Percentiles rank a stretch among this genome's conserved stretches.
phyloP scores from a whole-genome alignment of 2,113 vertebrate genomes.

The Anoura caudifer region DNA sequence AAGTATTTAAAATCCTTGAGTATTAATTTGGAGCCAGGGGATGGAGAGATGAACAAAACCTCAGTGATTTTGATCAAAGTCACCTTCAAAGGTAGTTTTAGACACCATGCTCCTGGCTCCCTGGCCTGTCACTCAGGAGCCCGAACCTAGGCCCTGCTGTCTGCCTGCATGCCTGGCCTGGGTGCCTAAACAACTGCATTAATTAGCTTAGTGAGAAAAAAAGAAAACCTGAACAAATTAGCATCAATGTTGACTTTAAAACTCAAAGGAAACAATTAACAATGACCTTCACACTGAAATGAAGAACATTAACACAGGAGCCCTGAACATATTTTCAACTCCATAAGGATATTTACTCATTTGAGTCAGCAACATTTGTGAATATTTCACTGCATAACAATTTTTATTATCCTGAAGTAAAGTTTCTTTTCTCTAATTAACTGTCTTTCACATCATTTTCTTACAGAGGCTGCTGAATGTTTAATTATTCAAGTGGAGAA shows the following conservation, averaged over 20 bases:
- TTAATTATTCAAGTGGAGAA: constrained; percentile 23
- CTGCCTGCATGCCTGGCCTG: background rate
- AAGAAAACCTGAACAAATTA: background rate
- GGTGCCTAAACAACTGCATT: background rate
- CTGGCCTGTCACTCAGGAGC: no score
- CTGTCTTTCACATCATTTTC: background rate
- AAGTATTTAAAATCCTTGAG: background rate
- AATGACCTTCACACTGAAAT: constrained; percentile 11
- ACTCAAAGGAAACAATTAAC: constrained; percentile 45
- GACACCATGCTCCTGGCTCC: background rate
- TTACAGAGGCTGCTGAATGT: constrained; percentile 8
- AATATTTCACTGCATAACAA: background rate
- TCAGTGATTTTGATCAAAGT: background rate
- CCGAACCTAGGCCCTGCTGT: background rate
- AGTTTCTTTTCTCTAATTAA: constrained; percentile 41
- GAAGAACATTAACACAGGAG: background rate
- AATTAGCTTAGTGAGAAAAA: background rate
- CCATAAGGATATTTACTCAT: background rate
- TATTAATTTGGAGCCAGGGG: background rate
- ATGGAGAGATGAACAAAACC: background rate
- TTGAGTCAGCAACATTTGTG: background rate
- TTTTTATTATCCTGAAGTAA: constrained; percentile 33
- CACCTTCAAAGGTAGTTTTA: background rate
- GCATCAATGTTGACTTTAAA: background rate
- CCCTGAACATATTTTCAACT: background rate